phyloP scores from a whole-genome alignment of 23 tunicate genomes.

The Botrylloides violaceus region DNA sequence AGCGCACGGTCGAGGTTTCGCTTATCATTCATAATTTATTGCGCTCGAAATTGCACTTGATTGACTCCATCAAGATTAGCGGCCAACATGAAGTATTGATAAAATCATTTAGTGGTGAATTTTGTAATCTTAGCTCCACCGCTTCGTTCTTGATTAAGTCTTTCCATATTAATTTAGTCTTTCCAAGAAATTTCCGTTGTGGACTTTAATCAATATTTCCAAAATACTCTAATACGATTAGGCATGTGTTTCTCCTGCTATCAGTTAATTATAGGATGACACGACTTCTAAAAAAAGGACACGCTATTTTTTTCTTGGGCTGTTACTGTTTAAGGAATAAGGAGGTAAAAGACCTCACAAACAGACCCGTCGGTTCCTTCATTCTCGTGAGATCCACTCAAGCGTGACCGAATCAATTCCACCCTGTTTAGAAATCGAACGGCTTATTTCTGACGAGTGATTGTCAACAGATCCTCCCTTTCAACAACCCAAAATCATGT shows the following conservation, averaged over 20 bases:
- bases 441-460: background rate
- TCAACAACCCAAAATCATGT: background rate
- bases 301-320: no score
- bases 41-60: no score
- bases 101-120: no score
- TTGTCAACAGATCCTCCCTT: background rate
- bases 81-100: no score
- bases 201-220: background rate
- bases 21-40: no score
- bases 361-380: background rate
- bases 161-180: background rate
- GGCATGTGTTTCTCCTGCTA: background rate
- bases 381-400: background rate
- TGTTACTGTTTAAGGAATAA: no score
- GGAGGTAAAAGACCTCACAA: background rate
- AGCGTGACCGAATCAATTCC: background rate
- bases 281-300: no score
- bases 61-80: no score
- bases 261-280: no score
- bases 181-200: background rate
- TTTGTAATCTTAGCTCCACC: no score
- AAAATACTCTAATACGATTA: background rate
- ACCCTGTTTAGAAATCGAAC: background rate
- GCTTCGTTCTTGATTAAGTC: no score
- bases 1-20: no score